These are phyloP conservation scores for Odontamblyopus lacepedii DNA, from an alignment of 2,797 vertebrate genomes.

Conservation along the genomic window DNA sequence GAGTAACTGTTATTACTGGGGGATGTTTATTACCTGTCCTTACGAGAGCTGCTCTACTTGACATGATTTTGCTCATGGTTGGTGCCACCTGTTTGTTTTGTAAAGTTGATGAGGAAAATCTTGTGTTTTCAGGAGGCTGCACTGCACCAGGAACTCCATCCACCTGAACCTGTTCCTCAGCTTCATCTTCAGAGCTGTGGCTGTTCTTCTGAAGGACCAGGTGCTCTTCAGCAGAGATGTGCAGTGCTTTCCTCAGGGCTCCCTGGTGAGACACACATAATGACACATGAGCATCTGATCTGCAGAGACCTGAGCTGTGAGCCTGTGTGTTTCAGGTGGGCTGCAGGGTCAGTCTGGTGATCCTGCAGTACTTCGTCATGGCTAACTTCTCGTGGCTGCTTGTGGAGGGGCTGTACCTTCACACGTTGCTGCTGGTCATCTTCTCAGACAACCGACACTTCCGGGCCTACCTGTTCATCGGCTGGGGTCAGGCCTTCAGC, in stretches of 20 bases:
- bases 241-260: slow-evolving; percentile 69
- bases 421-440: slow-evolving; percentile 85
- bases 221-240: slow-evolving; percentile 82
- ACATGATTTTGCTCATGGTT: no score
- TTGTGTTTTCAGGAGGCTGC: slow-evolving; percentile 82
- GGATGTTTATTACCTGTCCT: no score
- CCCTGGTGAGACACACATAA: slow-evolving; percentile 71
- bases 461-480: slow-evolving; percentile 84
- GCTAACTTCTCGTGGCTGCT: slow-evolving; percentile 95
- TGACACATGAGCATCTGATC: background rate
- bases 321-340: slow-evolving; percentile 75
- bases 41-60: no score
- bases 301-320: background rate
- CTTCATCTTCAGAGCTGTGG: slow-evolving; percentile 89
- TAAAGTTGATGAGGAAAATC: background rate
- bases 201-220: slow-evolving; percentile 88
- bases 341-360: slow-evolving; percentile 87
- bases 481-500: slow-evolving; percentile 83
- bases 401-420: slow-evolving; percentile 91
- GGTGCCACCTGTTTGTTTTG: background rate
- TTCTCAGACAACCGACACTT: slow-evolving; percentile 85
- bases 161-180: slow-evolving; percentile 94
- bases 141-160: slow-evolving; percentile 93
- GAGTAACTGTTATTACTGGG: no score
- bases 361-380: slow-evolving; percentile 92